Base-by-base conservation (phyloP, 2,888 invertebrate genomes). In the Pachycephus smyrnensis region DNA sequence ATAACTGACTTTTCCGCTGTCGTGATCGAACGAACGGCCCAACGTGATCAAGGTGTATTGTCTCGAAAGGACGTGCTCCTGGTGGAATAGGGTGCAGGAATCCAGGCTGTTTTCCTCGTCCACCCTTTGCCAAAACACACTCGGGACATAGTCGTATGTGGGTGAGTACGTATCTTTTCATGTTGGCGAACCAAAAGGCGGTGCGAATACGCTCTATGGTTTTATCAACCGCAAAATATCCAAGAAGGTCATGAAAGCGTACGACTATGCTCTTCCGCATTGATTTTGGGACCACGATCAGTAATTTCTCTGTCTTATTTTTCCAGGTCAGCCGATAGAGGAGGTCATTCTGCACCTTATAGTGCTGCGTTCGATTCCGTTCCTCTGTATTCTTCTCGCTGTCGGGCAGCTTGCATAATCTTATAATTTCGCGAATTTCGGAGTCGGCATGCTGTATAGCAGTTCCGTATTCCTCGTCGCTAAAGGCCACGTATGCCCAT, bases 41-140 rank as follows among this genome's bases (percentile, higher is more conserved):
- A 12, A 82, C 30, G 71, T 85, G 81, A 73, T 85, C 85, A 1
- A 83, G n/a, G 71, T 83, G 82, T 0, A 84, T 55, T 1, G 77
- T 68, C n/a, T 79, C 73, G 68, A 85, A 84, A 12, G 80, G 82
- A 69, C 82, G 33, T 31, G 37, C 36, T 12, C 81, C 80, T n/a
- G 80, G 76, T 35, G 71, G 79, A 69, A 83, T 77, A 3, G 84
- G 83, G 75, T 82, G 78, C 11, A 83, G 73, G 31, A 77, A 69
- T 30, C 83, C 83, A n/a, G 73, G 40, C 36, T 76, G 74, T 69
- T 77, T 81, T 23, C 79, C 83, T 30, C 69, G 68, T 31, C 77
- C 76, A 30, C 68, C 32, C 73, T 85, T 84, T 11, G 75, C 69
- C 36, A 79, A 37, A 15, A 82, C 68, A 76, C 84, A 86, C 32